These are phyloP conservation scores for Eonycteris spelaea DNA, from an alignment of 2,113 vertebrate species.

Conservation along the genomic window DNA sequence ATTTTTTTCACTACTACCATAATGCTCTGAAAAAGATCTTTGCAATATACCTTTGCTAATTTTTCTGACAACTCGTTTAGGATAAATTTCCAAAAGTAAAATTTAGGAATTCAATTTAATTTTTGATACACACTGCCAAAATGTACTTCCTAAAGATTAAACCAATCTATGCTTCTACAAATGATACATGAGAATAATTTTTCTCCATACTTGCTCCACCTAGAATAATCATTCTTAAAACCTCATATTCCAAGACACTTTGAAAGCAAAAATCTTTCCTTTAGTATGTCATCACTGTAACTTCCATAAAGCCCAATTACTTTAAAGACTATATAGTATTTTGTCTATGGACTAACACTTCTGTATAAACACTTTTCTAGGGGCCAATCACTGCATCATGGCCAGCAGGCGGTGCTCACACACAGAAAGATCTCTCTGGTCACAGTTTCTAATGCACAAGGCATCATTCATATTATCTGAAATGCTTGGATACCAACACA, in stretches of 20 bases:
- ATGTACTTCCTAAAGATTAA: neutral
- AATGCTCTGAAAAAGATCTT: neutral
- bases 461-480: neutral
- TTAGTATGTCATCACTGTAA: neutral
- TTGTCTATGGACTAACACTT: neutral
- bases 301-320: neutral
- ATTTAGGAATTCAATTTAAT: neutral
- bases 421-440: conserved; percentile 36
- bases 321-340: neutral
- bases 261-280: neutral
- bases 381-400: neutral
- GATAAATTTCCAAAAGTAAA: neutral
- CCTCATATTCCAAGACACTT: neutral
- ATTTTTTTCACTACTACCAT: neutral
- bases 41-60: neutral
- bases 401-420: conserved; percentile 47
- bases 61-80: neutral
- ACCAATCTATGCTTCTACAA: neutral
- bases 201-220: neutral
- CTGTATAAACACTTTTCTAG: neutral
- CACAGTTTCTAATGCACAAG: neutral
- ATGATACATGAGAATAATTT: neutral
- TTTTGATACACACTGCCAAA: neutral
- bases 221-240: conserved; percentile 39
- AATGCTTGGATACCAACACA: neutral